A percentile compares a stretch with the other conserved stretches of the same genome.
phyloP scores from a whole-genome alignment of 2,113 vertebrate species.

The Sceloporus undulatus region DNA sequence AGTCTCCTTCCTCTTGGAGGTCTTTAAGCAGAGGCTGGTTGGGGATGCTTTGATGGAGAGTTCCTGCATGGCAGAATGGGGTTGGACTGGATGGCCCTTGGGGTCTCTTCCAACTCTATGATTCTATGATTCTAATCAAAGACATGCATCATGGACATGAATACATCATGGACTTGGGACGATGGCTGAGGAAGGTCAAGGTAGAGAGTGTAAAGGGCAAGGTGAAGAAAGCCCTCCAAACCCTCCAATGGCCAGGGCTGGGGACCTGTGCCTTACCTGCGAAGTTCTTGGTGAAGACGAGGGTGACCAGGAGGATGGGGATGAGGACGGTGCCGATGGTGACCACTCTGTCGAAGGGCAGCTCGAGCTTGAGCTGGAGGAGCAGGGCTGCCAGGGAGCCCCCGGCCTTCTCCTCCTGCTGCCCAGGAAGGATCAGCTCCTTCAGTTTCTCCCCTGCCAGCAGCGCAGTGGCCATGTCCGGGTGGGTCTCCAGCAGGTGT shows the following conservation, averaged over 20 bases:
- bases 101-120: too few relatives aligned
- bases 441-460: conserved; percentile 98
- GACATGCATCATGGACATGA: too few relatives aligned
- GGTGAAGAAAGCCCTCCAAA: not conserved
- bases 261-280: conserved; percentile 85
- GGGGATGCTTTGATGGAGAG: too few relatives aligned
- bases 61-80: too few relatives aligned
- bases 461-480: conserved; percentile 99
- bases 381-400: conserved; percentile 91
- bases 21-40: too few relatives aligned
- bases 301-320: conserved; percentile 95
- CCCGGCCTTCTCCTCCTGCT: conserved; percentile 93
- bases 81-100: too few relatives aligned
- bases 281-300: conserved; percentile 98
- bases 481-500: conserved; percentile 96
- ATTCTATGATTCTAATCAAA: too few relatives aligned
- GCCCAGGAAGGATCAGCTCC: conserved; percentile 95
- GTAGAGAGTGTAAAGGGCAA: not conserved
- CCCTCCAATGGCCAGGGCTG: too few relatives aligned
- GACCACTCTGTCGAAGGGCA: conserved; percentile 97
- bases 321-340: conserved; percentile 98
- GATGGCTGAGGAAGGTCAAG: too few relatives aligned
- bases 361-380: conserved; percentile 95
- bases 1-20: too few relatives aligned
- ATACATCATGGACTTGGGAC: too few relatives aligned